These are phyloP conservation scores for Ridgeia piscesae DNA, from an alignment of 1,140 invertebrate genomes.

Conservation along the genomic window DNA sequence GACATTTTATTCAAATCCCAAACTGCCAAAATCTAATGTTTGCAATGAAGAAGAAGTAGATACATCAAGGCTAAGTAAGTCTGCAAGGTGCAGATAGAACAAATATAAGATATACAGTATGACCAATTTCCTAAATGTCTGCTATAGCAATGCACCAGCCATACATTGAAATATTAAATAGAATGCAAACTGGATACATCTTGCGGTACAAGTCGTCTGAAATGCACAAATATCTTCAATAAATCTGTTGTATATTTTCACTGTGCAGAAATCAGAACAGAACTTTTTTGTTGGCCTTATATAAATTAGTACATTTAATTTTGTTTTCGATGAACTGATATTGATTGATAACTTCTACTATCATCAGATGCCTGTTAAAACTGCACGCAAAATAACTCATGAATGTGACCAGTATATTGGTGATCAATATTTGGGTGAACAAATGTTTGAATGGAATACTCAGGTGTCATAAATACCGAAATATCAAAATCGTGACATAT, in stretches of 20 bases:
- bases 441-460: neutral
- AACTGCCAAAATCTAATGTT: no score
- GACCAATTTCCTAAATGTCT: no score
- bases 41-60: no score
- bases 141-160: no score
- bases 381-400: neutral
- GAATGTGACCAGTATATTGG: neutral
- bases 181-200: neutral
- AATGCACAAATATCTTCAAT: neutral
- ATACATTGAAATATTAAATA: no score
- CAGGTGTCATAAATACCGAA: neutral
- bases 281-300: conserved; percentile 4
- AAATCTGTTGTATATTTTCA: neutral
- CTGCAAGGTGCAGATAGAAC: no score
- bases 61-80: no score
- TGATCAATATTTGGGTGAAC: neutral
- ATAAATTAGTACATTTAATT: neutral
- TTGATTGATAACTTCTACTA: neutral
- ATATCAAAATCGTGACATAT: neutral
- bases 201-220: neutral
- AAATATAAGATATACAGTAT: no score
- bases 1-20: no score
- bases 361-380: neutral
- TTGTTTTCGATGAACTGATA: neutral
- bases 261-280: neutral